Evolutionary conservation across 2,113 vertebrate genomes (phyloP).

Genomic region (Pituophis catenifer): DNA sequence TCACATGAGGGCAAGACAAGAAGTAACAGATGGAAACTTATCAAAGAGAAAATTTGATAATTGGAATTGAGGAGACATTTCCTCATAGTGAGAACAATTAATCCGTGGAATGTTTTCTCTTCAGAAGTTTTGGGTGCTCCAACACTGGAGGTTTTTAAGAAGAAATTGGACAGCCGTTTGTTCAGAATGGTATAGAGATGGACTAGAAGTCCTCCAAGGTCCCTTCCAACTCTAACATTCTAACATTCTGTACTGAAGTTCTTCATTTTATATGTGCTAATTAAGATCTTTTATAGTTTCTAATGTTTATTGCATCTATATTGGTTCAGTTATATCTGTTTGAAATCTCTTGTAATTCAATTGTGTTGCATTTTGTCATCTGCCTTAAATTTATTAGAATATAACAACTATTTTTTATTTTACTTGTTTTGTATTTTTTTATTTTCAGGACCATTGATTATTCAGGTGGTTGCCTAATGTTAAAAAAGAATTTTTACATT

Average conservation of each 20-base stretch:
- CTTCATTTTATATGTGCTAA: background rate
- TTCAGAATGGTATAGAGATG: too few relatives aligned
- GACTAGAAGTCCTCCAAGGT: too few relatives aligned
- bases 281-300: background rate
- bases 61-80: too few relatives aligned
- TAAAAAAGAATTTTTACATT: background rate
- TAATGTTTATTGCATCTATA: background rate
- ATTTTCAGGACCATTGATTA: background rate
- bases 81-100: too few relatives aligned
- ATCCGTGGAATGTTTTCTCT: too few relatives aligned
- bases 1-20: too few relatives aligned
- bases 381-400: background rate
- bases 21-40: too few relatives aligned
- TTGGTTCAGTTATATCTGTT: background rate
- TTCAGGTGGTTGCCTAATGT: background rate
- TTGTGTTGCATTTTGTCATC: background rate
- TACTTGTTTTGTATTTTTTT: background rate
- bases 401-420: background rate
- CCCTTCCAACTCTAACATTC: too few relatives aligned
- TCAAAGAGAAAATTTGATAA: too few relatives aligned
- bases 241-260: background rate
- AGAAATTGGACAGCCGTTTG: too few relatives aligned
- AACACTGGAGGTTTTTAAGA: too few relatives aligned
- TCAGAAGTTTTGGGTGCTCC: too few relatives aligned
- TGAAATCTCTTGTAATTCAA: background rate